Evolutionary conservation across 2,113 vertebrate genomes (phyloP).

Genomic region (Gymnorhina tibicen): DNA sequence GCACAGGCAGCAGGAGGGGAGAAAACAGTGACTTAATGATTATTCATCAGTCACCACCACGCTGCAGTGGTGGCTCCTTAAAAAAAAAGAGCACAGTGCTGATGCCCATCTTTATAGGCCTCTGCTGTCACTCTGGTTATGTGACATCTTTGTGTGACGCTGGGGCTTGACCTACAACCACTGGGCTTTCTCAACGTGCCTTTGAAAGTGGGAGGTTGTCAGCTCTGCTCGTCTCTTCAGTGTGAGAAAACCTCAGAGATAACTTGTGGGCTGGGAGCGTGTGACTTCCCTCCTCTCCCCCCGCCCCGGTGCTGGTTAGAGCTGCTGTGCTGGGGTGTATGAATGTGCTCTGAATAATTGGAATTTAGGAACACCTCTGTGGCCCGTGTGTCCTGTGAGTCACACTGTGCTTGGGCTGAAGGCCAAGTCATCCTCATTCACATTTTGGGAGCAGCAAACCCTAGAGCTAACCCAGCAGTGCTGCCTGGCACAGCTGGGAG

Average conservation of each 20-base stretch:
- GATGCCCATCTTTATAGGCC: not conserved
- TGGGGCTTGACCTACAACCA: not conserved
- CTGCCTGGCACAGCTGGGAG: not conserved
- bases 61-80: not conserved
- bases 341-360: not conserved
- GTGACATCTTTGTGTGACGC: not conserved
- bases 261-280: not conserved
- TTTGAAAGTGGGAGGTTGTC: not conserved
- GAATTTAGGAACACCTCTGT: not conserved
- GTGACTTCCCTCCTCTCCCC: not conserved
- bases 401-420: not conserved
- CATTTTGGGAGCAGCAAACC: not conserved
- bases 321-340: not conserved
- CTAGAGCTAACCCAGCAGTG: not conserved
- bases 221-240: not conserved
- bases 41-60: not conserved
- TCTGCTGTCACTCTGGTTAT: not conserved
- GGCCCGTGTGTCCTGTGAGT: accelerated
- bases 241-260: not conserved
- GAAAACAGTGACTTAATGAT: not conserved
- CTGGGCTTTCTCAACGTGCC: not conserved
- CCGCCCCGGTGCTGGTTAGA: accelerated
- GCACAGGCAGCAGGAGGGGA: not conserved
- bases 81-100: not conserved
- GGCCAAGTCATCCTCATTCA: not conserved